Evolutionary conservation across 2,888 invertebrate species (phyloP).

Genomic region (Stegophylla sp.): DNA sequence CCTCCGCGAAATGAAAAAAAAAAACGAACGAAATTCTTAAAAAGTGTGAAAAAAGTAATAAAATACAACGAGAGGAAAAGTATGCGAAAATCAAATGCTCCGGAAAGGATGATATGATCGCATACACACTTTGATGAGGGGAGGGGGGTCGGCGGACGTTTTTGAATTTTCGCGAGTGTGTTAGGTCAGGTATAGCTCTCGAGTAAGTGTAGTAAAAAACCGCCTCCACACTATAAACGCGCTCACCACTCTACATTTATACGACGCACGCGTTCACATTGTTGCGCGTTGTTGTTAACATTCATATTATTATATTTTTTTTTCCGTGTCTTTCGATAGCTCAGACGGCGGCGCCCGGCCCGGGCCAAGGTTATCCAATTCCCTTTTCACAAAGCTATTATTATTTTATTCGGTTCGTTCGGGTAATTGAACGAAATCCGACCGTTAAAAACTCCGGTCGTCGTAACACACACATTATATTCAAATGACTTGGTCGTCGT

Average conservation of each 20-base stretch:
- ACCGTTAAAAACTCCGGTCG: conserved; percentile 39
- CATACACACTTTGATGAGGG: no score
- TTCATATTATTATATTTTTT: neutral
- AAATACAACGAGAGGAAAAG: no score
- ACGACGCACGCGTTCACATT: neutral
- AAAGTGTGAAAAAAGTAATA: no score
- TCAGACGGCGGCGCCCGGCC: conserved; percentile 26
- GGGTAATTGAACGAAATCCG: conserved; percentile 48
- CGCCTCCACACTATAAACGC: conserved; percentile 8
- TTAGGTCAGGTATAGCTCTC: conserved; percentile 10
- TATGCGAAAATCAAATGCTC: no score
- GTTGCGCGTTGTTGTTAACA: conserved; percentile 5
- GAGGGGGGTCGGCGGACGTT: neutral
- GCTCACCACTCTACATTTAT: neutral
- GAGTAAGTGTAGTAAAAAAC: conserved; percentile 32
- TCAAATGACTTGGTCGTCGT: conserved; percentile 15
- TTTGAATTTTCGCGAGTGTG: neutral
- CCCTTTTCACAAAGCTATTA: conserved; percentile 49
- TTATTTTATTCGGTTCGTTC: conserved; percentile 44
- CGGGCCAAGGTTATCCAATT: conserved; percentile 55
- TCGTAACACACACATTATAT: neutral
- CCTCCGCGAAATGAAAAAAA: no score
- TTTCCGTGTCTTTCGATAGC: conserved; percentile 27
- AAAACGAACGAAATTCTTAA: no score
- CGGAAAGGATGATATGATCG: no score